These are phyloP conservation scores for Belgica antarctica DNA, from an alignment of 2,888 invertebrate species.

Conservation along the genomic window DNA sequence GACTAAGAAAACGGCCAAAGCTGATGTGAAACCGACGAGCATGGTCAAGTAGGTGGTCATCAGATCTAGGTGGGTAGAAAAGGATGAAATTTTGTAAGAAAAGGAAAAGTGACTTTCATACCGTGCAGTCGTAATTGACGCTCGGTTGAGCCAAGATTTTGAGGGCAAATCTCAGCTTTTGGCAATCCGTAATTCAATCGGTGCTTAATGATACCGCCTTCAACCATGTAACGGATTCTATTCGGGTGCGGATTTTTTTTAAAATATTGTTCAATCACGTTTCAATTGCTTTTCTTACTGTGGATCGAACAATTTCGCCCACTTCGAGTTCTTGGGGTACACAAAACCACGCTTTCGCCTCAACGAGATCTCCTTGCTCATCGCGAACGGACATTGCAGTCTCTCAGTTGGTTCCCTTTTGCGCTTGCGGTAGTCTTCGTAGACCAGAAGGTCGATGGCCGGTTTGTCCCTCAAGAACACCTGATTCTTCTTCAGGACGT, in stretches of 20 bases:
- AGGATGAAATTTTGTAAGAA: too few species aligned
- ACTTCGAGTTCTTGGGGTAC: constrained; percentile 63
- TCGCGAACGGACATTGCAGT: constrained; percentile 72
- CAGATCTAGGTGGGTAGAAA: too few species aligned
- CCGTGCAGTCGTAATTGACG: constrained; percentile 62
- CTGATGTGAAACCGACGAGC: constrained; percentile 65
- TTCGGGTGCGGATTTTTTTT: too few species aligned
- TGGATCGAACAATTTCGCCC: constrained; percentile 64
- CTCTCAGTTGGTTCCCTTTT: constrained; percentile 60
- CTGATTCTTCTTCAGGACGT: constrained; percentile 56
- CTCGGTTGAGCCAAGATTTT: constrained; percentile 68
- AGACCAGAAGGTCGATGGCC: constrained; percentile 68
- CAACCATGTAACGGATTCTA: constrained; percentile 68
- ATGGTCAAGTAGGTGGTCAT: constrained; percentile 78
- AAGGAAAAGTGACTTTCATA: too few species aligned
- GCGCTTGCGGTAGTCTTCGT: constrained; percentile 63
- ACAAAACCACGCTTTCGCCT: constrained; percentile 69
- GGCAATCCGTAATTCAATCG: constrained; percentile 65
- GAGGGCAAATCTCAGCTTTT: constrained; percentile 74
- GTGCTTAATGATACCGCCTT: constrained; percentile 73
- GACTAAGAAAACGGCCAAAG: constrained; percentile 63
- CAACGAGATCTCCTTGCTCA: constrained; percentile 68
- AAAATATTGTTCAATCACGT: constrained; percentile 45
- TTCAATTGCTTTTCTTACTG: constrained; percentile 58
- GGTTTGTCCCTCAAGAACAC: constrained; percentile 70